A percentile compares a stretch with the other conserved stretches of the same genome.
phyloP scores from a whole-genome alignment of 2,888 invertebrate genomes.

The Harpalus rubripes region DNA sequence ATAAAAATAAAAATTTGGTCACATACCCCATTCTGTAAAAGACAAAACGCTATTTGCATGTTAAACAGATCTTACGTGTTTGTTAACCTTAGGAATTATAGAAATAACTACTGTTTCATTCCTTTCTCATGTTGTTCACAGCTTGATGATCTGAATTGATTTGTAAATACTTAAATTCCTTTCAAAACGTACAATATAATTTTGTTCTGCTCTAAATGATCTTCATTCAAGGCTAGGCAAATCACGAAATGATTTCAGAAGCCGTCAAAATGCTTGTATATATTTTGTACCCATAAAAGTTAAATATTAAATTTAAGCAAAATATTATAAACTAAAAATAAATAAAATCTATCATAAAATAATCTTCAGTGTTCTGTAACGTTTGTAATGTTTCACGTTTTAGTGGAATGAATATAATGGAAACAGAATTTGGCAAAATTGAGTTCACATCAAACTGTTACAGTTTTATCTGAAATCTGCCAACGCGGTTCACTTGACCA shows the following conservation, averaged over 20 bases:
- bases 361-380: no score
- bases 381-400: no score
- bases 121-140: slow-evolving; percentile 5
- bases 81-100: not conserved
- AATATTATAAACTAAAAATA: no score
- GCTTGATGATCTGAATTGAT: slow-evolving; percentile 16
- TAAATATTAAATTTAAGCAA: not conserved
- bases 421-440: not conserved
- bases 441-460: not conserved
- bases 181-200: slow-evolving; percentile 3
- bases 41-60: no score
- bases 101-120: not conserved
- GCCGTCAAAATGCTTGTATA: not conserved
- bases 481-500: not conserved
- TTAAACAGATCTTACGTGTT: not conserved
- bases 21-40: no score
- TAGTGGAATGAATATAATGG: no score
- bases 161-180: slow-evolving; percentile 3
- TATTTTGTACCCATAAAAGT: not conserved
- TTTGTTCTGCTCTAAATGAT: slow-evolving; percentile 22
- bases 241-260: slow-evolving; percentile 8
- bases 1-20: no score
- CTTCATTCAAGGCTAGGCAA: slow-evolving; percentile 9
- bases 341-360: no score
- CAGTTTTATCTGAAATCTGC: not conserved